Evolutionary conservation across 2,113 vertebrate species (phyloP).

Genomic region (Nerophis ophidion): DNA sequence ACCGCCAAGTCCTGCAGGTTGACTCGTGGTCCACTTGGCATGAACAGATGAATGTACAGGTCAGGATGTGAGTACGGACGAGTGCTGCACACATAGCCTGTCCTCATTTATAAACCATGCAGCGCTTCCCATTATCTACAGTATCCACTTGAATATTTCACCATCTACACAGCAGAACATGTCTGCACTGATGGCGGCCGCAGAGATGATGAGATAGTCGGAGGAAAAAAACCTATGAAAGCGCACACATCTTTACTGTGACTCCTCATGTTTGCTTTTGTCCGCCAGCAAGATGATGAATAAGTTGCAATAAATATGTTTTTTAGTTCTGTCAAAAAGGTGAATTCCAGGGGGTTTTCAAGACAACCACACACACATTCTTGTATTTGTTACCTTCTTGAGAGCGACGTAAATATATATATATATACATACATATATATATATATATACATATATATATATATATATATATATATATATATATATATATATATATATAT

Average conservation of each 20-base stretch:
- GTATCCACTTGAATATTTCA: slow-evolving; percentile 48
- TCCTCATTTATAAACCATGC: slow-evolving; percentile 43
- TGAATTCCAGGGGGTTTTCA: slow-evolving; percentile 15
- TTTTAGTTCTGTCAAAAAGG: slow-evolving; percentile 11
- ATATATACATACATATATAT: too few relatives aligned
- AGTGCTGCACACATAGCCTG: slow-evolving; percentile 18
- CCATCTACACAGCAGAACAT: background rate
- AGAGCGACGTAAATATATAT: too few relatives aligned
- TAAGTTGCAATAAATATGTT: background rate
- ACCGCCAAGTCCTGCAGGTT: background rate
- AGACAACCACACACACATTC: background rate
- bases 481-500: too few relatives aligned
- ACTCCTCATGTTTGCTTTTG: background rate
- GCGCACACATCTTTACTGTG: slow-evolving; percentile 27
- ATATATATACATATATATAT: too few relatives aligned
- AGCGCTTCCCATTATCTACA: slow-evolving; percentile 26
- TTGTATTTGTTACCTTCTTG: too few relatives aligned
- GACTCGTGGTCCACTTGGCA: slow-evolving; percentile 15
- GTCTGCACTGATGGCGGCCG: slow-evolving; percentile 7
- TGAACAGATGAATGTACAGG: slow-evolving; percentile 26
- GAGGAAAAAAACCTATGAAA: slow-evolving; percentile 12
- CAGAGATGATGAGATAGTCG: slow-evolving; percentile 13
- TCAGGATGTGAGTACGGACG: slow-evolving; percentile 1
- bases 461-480: too few relatives aligned
- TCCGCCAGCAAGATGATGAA: slow-evolving; percentile 8